Conservation (phyloP, 2,113 vertebrate genomes). For the Callipepla squamata region DNA sequence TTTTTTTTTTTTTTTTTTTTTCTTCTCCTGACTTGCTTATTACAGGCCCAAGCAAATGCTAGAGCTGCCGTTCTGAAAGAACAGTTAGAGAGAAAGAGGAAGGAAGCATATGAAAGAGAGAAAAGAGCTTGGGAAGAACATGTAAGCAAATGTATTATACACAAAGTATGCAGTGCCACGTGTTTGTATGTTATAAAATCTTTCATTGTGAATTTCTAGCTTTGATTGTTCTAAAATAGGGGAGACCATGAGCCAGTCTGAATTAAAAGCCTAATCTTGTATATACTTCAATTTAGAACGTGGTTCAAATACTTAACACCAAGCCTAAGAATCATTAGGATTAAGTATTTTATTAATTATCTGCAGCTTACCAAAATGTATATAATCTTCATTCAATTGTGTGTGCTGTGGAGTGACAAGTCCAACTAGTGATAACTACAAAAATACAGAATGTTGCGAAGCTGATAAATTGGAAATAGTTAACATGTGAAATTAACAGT, state of each 20-base stretch:
- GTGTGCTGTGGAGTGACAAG: neutral
- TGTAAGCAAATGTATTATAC: slow-evolving; percentile 77
- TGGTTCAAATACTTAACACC: neutral
- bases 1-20: neutral
- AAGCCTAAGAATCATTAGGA: neutral
- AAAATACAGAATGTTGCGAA: neutral
- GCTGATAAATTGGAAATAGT: neutral
- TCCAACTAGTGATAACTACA: neutral
- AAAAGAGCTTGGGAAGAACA: slow-evolving; percentile 95
- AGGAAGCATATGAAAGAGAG: slow-evolving; percentile 91
- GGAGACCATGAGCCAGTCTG: neutral
- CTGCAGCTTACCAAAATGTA: neutral
- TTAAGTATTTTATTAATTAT: neutral
- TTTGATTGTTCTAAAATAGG: neutral
- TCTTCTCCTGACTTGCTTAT: neutral
- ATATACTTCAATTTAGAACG: neutral
- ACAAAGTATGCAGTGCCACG: accelerated
- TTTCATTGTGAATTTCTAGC: neutral
- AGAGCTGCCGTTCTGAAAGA: slow-evolving; percentile 92
- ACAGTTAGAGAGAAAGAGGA: slow-evolving; percentile 91
- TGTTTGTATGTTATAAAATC: neutral
- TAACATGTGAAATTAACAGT: neutral
- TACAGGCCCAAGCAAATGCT: slow-evolving; percentile 88
- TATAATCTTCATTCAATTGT: neutral
- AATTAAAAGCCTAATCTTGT: neutral